These are phyloP conservation scores for Pantherophis alleghaniensis DNA, from an alignment of 2,797 vertebrate genomes.

Conservation along the genomic window DNA sequence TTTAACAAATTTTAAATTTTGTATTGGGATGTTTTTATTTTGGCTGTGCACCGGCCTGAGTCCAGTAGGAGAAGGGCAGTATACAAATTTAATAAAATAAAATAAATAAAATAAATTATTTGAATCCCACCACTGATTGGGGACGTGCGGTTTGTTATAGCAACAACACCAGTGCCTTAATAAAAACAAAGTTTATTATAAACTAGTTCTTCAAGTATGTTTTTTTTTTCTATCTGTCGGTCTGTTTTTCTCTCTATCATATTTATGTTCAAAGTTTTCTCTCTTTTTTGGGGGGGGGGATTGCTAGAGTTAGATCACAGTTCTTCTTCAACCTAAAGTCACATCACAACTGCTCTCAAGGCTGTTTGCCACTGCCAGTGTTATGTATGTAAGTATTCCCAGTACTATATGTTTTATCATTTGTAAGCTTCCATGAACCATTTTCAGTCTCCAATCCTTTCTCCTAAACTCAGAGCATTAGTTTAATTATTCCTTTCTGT, in stretches of 20 bases:
- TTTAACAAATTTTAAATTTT: too few relatives aligned
- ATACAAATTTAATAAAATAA: too few relatives aligned
- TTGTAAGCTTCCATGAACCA: not conserved
- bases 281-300: not conserved
- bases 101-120: too few relatives aligned
- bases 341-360: not conserved
- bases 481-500: not conserved
- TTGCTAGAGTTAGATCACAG: not conserved
- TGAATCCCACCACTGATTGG: not conserved
- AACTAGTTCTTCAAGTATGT: not conserved
- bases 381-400: not conserved
- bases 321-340: not conserved
- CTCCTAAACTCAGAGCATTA: not conserved
- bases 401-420: not conserved
- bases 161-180: not conserved
- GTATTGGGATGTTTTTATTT: too few relatives aligned
- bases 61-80: too few relatives aligned
- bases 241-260: not conserved
- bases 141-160: not conserved
- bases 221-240: not conserved
- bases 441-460: not conserved
- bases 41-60: too few relatives aligned
- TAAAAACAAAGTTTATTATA: not conserved
- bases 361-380: not conserved
- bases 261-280: not conserved